phyloP scores from a whole-genome alignment of 2,888 invertebrate species.

The Leptinotarsa tumamoca region DNA sequence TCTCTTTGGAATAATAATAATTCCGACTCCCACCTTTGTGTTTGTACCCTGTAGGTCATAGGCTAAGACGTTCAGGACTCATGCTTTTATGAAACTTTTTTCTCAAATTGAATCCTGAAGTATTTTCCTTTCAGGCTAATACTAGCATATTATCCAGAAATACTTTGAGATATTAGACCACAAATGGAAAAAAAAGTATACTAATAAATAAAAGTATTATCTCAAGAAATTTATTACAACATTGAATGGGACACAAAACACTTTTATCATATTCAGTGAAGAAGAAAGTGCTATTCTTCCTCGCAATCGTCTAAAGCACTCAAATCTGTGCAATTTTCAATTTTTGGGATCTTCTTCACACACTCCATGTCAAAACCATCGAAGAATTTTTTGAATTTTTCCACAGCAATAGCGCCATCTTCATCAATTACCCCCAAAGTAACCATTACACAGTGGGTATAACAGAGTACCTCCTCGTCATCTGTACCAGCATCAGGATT shows the following conservation, averaged over 20 bases:
- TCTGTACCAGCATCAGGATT: constrained; percentile 29
- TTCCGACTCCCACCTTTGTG: no score
- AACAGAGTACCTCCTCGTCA: constrained; percentile 39
- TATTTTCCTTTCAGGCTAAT: no score
- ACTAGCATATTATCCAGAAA: no score
- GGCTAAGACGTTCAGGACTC: no score
- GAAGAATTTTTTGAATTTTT: constrained; percentile 28
- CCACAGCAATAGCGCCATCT: constrained; percentile 27
- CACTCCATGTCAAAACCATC: constrained; percentile 41
- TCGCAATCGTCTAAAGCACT: constrained; percentile 35
- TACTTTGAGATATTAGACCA: no score
- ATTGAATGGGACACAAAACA: neutral
- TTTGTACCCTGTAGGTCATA: no score
- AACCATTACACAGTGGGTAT: constrained; percentile 35
- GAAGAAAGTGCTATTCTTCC: neutral
- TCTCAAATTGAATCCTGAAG: no score
- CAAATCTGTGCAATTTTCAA: constrained; percentile 45
- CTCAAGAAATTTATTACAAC: neutral
- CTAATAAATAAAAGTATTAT: neutral
- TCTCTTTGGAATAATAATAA: no score
- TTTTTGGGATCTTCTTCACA: constrained; percentile 37
- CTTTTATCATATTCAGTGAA: neutral
- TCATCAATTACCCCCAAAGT: constrained; percentile 27
- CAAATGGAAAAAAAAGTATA: no score
- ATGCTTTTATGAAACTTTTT: no score